These are phyloP conservation scores for Drosophila tsacasi DNA, from an alignment of 1,140 invertebrate species.

Conservation along the genomic window DNA sequence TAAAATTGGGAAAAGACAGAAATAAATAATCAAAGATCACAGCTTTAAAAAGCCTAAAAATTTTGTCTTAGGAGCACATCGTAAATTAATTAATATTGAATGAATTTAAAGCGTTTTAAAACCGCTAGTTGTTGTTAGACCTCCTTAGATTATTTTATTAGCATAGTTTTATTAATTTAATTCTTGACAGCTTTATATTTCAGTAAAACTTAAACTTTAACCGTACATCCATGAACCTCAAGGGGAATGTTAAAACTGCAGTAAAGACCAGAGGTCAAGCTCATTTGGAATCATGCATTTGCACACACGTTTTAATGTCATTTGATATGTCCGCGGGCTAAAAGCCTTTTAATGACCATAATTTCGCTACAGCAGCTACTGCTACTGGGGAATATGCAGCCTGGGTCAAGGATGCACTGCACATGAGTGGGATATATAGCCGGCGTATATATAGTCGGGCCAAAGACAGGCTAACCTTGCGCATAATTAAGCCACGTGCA, in stretches of 20 bases:
- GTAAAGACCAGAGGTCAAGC: conserved; percentile 16
- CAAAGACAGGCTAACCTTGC: conserved; percentile 44
- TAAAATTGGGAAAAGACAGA: no score
- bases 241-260: not conserved
- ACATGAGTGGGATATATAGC: conserved; percentile 19
- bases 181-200: not conserved
- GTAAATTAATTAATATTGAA: no score
- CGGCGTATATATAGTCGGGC: not conserved
- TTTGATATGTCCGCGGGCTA: conserved; percentile 54
- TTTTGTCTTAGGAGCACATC: no score
- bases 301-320: conserved; percentile 46
- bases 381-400: conserved; percentile 8
- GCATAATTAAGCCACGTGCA: conserved; percentile 68
- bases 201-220: not conserved
- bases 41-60: no score
- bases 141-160: not conserved
- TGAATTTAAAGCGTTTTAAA: no score
- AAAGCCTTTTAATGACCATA: conserved; percentile 74
- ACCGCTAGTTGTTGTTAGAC: not conserved
- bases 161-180: not conserved
- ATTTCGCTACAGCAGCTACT: conserved; percentile 32
- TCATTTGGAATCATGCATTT: conserved; percentile 15
- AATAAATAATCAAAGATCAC: no score
- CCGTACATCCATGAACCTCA: no score
- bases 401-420: conserved; percentile 71